phyloP scores from a whole-genome alignment of 2,113 vertebrate genomes.

The Picathartes gymnocephalus region DNA sequence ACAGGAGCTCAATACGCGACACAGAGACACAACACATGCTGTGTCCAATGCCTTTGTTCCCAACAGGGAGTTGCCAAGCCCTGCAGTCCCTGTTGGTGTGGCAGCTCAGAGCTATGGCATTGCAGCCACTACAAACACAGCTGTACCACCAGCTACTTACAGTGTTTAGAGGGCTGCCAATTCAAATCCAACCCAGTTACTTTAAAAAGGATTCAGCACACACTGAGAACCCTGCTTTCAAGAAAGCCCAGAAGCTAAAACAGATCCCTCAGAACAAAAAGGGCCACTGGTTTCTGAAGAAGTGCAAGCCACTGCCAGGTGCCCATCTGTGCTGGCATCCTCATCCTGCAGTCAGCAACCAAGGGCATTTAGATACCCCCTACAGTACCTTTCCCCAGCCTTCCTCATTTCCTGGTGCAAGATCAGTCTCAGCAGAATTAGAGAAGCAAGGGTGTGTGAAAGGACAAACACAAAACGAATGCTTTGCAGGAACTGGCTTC shows the following conservation, averaged over 20 bases:
- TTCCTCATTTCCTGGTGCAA: background rate
- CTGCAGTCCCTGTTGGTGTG: background rate
- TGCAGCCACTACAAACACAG: background rate
- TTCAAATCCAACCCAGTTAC: background rate
- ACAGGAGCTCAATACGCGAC: rapidly evolving
- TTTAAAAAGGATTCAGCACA: background rate
- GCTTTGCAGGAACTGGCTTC: background rate
- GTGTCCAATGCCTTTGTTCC: rapidly evolving
- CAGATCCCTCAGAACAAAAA: background rate
- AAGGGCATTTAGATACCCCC: background rate
- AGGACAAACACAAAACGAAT: background rate
- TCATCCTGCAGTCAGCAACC: background rate
- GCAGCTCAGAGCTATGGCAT: background rate
- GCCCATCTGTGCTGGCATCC: rapidly evolving
- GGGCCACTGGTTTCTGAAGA: background rate
- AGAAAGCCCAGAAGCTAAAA: background rate
- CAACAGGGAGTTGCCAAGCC: rapidly evolving
- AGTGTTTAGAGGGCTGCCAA: background rate
- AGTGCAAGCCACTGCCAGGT: background rate
- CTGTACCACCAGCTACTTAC: background rate
- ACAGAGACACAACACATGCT: rapidly evolving
- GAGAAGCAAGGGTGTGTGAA: background rate
- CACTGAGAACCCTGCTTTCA: background rate
- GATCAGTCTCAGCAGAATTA: constrained; percentile 4
- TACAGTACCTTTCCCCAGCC: background rate